These are phyloP conservation scores for Anticlea derivata DNA, from an alignment of 2,888 invertebrate genomes.

Conservation along the genomic window DNA sequence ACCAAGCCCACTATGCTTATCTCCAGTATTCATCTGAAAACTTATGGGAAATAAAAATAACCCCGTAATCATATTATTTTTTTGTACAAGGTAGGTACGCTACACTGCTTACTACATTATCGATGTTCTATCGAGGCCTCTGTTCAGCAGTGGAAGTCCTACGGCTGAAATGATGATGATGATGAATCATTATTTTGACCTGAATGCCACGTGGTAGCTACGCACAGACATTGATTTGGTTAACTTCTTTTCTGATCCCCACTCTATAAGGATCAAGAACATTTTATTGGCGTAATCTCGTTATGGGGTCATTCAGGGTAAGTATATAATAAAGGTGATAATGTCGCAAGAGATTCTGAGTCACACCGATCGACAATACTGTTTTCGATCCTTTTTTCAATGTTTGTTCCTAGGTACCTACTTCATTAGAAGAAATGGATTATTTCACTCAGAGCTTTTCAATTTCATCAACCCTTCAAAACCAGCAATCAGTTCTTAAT, in stretches of 20 bases:
- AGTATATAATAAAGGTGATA: conserved; percentile 22
- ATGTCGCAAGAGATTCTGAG: conserved; percentile 13
- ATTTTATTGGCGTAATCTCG: conserved; percentile 43
- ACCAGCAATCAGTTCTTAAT: conserved; percentile 23
- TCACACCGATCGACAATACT: conserved; percentile 5
- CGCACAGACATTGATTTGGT: conserved; percentile 32
- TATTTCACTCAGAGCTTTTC: conserved; percentile 10
- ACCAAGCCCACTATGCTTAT: too few species aligned
- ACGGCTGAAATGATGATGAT: not conserved
- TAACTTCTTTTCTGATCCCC: conserved; percentile 36
- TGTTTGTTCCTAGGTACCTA: not conserved
- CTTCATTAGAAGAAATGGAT: not conserved
- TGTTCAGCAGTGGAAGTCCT: too few species aligned
- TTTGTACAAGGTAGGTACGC: too few species aligned
- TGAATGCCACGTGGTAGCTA: conserved; percentile 10
- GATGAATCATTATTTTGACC: not conserved
- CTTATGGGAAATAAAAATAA: too few species aligned
- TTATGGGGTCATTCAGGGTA: conserved; percentile 26
- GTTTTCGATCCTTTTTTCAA: not conserved
- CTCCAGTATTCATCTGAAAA: too few species aligned
- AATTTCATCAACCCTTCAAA: conserved; percentile 18
- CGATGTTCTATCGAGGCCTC: too few species aligned
- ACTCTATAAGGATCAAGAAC: conserved; percentile 42
- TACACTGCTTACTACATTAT: too few species aligned
- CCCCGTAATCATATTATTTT: too few species aligned